phyloP scores from a whole-genome alignment of 2,888 invertebrate genomes.

The Polydrusus tereticollis region DNA sequence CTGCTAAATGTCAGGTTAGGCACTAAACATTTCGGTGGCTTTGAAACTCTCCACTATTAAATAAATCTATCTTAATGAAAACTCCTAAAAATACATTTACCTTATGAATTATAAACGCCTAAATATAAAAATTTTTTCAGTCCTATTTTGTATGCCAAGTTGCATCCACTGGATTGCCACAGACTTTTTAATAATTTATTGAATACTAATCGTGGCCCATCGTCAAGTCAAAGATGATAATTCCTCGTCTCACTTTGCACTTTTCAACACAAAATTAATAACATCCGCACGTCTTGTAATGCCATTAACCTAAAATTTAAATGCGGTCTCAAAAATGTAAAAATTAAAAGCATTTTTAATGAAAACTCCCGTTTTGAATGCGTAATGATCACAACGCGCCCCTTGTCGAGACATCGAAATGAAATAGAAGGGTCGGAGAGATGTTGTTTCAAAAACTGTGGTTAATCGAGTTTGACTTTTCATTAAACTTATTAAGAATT shows the following conservation, averaged over 20 bases:
- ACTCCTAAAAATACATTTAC: no score
- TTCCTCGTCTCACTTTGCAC: constrained; percentile 18
- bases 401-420: constrained; percentile 2
- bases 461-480: constrained; percentile 11
- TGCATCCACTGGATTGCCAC: background rate
- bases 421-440: background rate
- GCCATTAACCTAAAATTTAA: constrained; percentile 40
- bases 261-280: constrained; percentile 41
- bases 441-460: background rate
- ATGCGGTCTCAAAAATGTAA: constrained; percentile 43
- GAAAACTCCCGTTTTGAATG: constrained; percentile 37
- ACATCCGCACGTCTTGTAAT: constrained; percentile 40
- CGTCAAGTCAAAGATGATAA: constrained; percentile 12
- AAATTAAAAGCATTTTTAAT: constrained; percentile 47
- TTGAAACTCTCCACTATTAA: no score
- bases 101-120: no score
- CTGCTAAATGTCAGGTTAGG: no score
- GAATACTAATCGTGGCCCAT: constrained; percentile 20
- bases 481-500: background rate
- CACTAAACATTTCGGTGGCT: no score
- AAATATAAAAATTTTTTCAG: background rate
- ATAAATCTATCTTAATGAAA: no score
- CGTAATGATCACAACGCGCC: constrained; percentile 18
- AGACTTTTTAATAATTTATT: constrained; percentile 10
- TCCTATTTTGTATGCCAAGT: background rate